Conservation (phyloP, 2,113 vertebrate species). For the Litocranius walleri region DNA sequence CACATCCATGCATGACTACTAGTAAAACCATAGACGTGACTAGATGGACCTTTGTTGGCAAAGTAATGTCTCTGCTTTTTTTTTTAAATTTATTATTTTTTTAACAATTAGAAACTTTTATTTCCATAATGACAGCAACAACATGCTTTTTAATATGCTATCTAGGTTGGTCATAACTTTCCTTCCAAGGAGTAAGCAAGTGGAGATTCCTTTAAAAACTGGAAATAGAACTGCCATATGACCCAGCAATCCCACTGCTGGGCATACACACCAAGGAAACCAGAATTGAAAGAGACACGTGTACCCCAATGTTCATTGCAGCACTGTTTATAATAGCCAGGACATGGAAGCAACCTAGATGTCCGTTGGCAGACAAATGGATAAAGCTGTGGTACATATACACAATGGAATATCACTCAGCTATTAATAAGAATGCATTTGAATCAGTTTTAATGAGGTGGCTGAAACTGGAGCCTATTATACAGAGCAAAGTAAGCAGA, state of each 20-base stretch:
- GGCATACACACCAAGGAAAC: background rate
- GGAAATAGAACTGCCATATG: background rate
- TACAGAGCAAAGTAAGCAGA: background rate
- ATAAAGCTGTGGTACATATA: background rate
- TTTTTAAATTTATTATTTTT: no score
- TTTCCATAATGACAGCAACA: no score
- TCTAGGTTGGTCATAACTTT: no score
- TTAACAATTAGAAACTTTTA: no score
- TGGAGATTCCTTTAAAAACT: background rate
- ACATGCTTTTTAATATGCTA: no score
- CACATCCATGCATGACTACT: no score
- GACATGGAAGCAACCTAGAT: background rate
- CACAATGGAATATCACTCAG: background rate
- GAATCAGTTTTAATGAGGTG: background rate
- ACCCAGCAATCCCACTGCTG: background rate
- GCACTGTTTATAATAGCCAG: background rate
- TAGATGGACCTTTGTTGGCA: no score
- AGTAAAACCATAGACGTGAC: no score
- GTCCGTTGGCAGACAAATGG: background rate
- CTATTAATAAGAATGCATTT: background rate
- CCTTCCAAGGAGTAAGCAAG: no score
- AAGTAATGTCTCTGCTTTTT: no score
- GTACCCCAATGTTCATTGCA: background rate
- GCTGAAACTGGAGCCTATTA: background rate
- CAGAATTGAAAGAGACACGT: background rate